Conservation (phyloP, 2,888 invertebrate genomes). For the Drosophila longiperda region DNA sequence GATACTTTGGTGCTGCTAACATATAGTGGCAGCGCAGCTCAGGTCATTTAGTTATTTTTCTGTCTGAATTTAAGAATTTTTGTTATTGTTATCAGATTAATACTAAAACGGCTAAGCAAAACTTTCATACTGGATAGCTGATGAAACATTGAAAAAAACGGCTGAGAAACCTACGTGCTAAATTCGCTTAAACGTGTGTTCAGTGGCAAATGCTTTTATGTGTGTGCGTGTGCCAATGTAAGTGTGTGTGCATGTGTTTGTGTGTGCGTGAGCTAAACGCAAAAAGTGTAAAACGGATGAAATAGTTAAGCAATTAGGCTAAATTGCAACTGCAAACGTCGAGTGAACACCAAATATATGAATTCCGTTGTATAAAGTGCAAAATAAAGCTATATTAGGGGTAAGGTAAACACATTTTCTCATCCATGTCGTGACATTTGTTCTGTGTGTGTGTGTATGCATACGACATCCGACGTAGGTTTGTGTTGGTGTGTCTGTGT, state of each 20-base stretch:
- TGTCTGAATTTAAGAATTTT: constrained; percentile 61
- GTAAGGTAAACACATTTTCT: constrained; percentile 57
- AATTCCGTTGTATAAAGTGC: constrained; percentile 36
- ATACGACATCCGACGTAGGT: constrained; percentile 44
- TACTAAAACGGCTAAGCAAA: constrained; percentile 31
- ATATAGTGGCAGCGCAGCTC: constrained; percentile 57
- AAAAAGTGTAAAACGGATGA: constrained; percentile 73
- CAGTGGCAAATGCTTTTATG: constrained; percentile 55
- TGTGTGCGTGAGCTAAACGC: constrained; percentile 70
- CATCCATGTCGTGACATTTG: constrained; percentile 79
- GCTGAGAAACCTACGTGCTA: constrained; percentile 68
- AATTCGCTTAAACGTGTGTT: constrained; percentile 62
- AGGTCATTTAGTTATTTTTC: constrained; percentile 66
- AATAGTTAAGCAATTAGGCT: constrained; percentile 64
- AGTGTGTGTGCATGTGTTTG: constrained; percentile 36
- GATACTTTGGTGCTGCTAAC: constrained; percentile 52
- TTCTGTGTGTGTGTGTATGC: constrained; percentile 50
- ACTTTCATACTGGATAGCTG: constrained; percentile 35
- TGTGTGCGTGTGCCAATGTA: constrained; percentile 20
- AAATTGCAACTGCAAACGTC: constrained; percentile 34
- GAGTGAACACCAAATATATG: constrained; percentile 24
- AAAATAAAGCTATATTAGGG: constrained; percentile 40
- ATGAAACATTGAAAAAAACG: constrained; percentile 44
- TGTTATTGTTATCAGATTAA: constrained; percentile 56
- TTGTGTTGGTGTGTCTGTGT: constrained; percentile 26